Base-by-base conservation (phyloP, 2,797 vertebrate genomes). In the Danio albolineatus region DNA sequence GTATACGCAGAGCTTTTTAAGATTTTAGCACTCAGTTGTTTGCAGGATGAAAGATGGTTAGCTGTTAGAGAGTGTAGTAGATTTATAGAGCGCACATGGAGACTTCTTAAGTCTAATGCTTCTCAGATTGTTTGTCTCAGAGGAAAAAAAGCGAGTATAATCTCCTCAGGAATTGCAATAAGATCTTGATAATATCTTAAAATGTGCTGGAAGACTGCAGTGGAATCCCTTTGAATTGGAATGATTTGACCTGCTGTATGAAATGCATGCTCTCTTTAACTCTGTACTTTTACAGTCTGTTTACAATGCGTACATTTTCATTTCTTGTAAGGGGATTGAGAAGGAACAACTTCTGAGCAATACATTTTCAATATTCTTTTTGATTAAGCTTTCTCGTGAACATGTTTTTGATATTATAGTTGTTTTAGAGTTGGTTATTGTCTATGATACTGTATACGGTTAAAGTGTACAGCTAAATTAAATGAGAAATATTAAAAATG, bases 121-220 rank as follows among this genome's bases (percentile, higher is more conserved):
- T 65, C 19, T 62, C 3, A 75, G 13, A 64, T 65, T 19, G 28
- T 41, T 19, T 44, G 48, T 46, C 65, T 67, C 1, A 28, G 21
- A 49, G 65, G 14, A 28, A 38, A 67, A n/a, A n/a, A 12, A 7
- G 1, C 2, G 5, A 62, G 65, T 51, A 2, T 65, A 54, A 59
- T 59, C 43, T 75, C 59, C 14, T 28, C 12, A 43, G 41, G 13
- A 21, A 39, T 21, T 64, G 7, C 13, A 54, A 10, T 10, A 4
- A 10, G 36, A 75, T 75, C 21, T 39, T n/a, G 6, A 39, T 46
- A n/a, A n/a, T 48, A 5, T 64, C 39, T n/a, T 19, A 76, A 65
- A 44, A 6, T 65, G 61, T 28, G 39, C 17, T 44, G n/a, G 36
- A 7, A 59, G 12, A 21, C 13, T 64, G 13, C 12, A 62, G 46